phyloP scores from a whole-genome alignment of 2,888 invertebrate species.

The Leptothorax acervorum region DNA sequence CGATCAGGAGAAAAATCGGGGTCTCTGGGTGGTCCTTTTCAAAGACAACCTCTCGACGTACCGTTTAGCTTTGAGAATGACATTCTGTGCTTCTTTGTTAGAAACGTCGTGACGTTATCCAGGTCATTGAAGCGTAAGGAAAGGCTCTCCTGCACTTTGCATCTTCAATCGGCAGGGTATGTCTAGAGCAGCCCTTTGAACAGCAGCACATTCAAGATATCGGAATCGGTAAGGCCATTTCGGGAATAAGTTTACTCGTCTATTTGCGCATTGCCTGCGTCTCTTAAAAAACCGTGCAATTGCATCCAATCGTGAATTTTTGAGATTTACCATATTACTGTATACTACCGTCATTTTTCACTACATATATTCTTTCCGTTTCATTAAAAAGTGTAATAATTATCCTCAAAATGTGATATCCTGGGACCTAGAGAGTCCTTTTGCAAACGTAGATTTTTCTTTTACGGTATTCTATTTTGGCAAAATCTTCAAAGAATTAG shows the following conservation, averaged over 20 bases:
- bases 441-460: not conserved
- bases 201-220: conserved; percentile 13
- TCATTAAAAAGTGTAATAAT: conserved; percentile 11
- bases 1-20: conserved; percentile 24
- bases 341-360: not conserved
- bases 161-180: conserved; percentile 51
- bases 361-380: not conserved
- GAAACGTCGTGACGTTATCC: conserved; percentile 54
- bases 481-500: not conserved
- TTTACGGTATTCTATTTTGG: not conserved
- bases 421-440: not conserved
- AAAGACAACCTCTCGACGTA: conserved; percentile 55
- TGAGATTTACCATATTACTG: conserved; percentile 21
- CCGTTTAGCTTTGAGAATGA: conserved; percentile 53
- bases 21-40: conserved; percentile 7
- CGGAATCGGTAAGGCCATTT: conserved; percentile 16
- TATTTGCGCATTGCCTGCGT: conserved; percentile 14
- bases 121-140: conserved; percentile 59
- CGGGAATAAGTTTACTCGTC: conserved; percentile 19
- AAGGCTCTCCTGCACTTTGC: conserved; percentile 57
- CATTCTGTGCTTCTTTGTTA: conserved; percentile 64
- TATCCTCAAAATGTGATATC: not conserved
- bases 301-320: conserved; percentile 12
- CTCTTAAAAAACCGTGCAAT: conserved; percentile 12
- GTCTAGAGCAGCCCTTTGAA: conserved; percentile 63